Evolutionary conservation across 2,888 invertebrate species (phyloP).

Genomic region (Caenorhabditis zanzibari): DNA sequence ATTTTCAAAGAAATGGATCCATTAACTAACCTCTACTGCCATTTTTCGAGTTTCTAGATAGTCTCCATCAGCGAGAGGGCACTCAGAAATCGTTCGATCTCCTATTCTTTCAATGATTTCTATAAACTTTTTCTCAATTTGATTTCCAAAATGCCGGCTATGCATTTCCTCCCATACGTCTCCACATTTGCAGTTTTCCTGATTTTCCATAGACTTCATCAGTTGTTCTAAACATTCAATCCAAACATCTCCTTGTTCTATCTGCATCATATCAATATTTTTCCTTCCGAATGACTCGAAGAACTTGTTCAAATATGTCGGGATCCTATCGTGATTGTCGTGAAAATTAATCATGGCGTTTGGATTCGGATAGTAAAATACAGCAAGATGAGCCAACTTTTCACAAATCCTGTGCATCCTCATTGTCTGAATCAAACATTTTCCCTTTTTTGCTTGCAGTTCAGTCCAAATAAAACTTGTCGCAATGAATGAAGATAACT

Average conservation of each 20-base stretch:
- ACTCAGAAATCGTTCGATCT: not conserved
- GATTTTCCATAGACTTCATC: not conserved
- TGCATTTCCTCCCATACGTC: constrained; percentile 20
- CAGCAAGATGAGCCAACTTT: not conserved
- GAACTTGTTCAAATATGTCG: constrained; percentile 9
- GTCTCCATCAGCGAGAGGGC: not conserved
- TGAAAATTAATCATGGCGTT: not conserved
- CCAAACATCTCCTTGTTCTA: constrained; percentile 2
- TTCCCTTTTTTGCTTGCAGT: constrained; percentile 4
- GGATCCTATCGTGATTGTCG: not conserved
- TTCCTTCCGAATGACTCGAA: constrained; percentile 10
- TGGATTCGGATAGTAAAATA: not conserved
- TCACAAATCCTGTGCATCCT: constrained; percentile 13
- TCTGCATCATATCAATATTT: not conserved
- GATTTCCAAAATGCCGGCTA: constrained; percentile 18
- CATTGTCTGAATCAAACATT: constrained; percentile 23
- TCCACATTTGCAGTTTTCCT: not conserved
- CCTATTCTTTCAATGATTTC: constrained; percentile 1
- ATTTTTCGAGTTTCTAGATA: not conserved
- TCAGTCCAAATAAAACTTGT: constrained; percentile 1
- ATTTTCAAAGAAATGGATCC: not conserved
- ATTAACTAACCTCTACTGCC: not conserved
- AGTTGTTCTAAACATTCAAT: not conserved
- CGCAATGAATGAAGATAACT: not conserved
- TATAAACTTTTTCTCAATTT: constrained; percentile 15